Conservation (phyloP, 2,797 vertebrate genomes). For the Phoxinus dragarum region DNA sequence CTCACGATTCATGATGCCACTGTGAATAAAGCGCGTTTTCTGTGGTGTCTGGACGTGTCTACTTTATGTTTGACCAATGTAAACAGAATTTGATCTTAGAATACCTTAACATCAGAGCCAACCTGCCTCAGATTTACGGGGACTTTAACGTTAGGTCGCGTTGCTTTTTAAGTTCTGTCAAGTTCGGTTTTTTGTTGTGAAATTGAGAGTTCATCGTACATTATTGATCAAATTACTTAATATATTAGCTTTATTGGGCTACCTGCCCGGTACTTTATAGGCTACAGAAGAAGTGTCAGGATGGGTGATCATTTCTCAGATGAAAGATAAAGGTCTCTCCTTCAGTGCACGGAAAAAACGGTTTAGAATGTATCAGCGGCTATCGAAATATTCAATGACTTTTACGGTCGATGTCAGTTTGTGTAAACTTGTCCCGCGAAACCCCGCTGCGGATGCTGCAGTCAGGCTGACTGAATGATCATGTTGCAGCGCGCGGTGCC, state of each 20-base stretch:
- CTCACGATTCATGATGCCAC: slow-evolving; percentile 14
- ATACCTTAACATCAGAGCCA: neutral
- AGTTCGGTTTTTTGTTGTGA: slow-evolving; percentile 4
- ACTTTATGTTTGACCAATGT: neutral
- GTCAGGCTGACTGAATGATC: slow-evolving; percentile 19
- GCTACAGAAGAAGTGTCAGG: neutral
- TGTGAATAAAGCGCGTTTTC: neutral
- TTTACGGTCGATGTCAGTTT: neutral
- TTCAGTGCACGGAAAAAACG: neutral
- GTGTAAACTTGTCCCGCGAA: slow-evolving; percentile 24
- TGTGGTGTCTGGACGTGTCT: neutral
- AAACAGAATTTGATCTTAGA: neutral
- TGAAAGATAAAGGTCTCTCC: neutral
- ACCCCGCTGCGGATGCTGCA: slow-evolving; percentile 37
- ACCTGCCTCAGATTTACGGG: slow-evolving; percentile 19
- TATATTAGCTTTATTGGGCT: neutral
- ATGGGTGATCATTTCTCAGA: neutral
- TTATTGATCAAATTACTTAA: neutral
- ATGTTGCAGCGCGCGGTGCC: slow-evolving; percentile 10
- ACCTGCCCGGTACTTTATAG: neutral
- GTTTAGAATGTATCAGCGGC: neutral
- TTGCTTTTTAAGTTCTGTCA: slow-evolving; percentile 37
- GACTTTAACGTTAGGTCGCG: slow-evolving; percentile 30
- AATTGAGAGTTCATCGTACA: slow-evolving; percentile 19
- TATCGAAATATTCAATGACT: neutral